These are phyloP conservation scores for Scytalopus superciliaris DNA, from an alignment of 2,113 vertebrate species.

Conservation along the genomic window DNA sequence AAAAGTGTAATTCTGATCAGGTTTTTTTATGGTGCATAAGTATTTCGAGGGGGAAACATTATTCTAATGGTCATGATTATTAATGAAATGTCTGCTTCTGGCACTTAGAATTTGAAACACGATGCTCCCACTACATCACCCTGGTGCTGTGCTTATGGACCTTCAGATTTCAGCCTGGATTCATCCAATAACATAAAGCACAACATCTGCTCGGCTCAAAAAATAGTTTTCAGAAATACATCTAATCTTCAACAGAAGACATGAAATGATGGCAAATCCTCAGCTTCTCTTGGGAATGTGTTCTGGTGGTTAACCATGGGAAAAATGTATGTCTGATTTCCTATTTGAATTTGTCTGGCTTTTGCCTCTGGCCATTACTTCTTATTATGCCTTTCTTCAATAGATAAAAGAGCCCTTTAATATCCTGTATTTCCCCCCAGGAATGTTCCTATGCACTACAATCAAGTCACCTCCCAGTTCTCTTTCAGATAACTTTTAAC, in stretches of 20 bases:
- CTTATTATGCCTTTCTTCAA: slow-evolving; percentile 35
- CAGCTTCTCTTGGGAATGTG: slow-evolving; percentile 18
- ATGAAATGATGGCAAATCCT: neutral
- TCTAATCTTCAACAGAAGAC: neutral
- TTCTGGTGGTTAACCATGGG: slow-evolving; percentile 30
- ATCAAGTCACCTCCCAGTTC: neutral
- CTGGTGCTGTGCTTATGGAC: neutral
- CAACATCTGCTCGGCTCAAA: neutral
- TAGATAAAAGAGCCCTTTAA: slow-evolving; percentile 52
- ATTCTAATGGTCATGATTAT: neutral
- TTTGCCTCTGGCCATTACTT: slow-evolving; percentile 17
- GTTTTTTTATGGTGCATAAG: neutral
- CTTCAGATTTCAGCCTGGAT: neutral
- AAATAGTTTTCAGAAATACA: neutral
- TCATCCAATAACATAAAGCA: neutral
- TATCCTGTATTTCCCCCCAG: slow-evolving; percentile 10
- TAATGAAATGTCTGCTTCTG: neutral
- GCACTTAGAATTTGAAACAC: neutral
- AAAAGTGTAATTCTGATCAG: neutral
- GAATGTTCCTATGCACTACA: slow-evolving; percentile 12
- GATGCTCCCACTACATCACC: neutral
- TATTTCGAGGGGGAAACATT: neutral
- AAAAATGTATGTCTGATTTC: slow-evolving; percentile 16
- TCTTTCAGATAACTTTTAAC: neutral
- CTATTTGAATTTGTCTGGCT: slow-evolving; percentile 19